phyloP scores from a whole-genome alignment of 2,113 vertebrate species.

The Platysteira castanea region DNA sequence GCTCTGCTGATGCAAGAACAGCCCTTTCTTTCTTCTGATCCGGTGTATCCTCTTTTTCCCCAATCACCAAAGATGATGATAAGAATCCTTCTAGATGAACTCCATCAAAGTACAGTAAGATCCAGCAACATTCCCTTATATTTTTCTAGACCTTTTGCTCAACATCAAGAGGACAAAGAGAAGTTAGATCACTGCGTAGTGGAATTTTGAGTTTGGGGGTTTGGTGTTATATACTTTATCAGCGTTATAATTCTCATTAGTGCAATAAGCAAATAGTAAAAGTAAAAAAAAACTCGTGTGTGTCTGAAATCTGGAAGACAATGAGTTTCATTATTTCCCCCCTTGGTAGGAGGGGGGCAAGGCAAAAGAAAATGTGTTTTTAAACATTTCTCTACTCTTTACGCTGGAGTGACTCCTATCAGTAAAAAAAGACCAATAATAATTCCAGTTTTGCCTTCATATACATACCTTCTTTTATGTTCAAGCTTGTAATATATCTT shows the following conservation, averaged over 20 bases:
- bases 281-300: neutral
- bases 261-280: neutral
- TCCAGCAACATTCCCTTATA: neutral
- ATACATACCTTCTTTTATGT: neutral
- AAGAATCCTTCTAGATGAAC: neutral
- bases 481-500: neutral
- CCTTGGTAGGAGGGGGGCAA: accelerated
- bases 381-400: neutral
- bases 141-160: neutral
- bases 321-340: neutral
- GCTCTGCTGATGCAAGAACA: neutral
- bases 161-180: neutral
- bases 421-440: neutral
- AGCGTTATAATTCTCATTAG: neutral
- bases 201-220: neutral
- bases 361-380: neutral
- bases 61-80: neutral
- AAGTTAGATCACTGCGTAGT: neutral
- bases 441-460: neutral
- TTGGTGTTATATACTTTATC: neutral
- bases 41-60: neutral
- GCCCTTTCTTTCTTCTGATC: neutral
- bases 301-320: neutral
- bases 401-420: neutral
- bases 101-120: neutral